These are phyloP conservation scores for Heliothis subflexa DNA, from an alignment of 1,140 invertebrate species.

Conservation along the genomic window DNA sequence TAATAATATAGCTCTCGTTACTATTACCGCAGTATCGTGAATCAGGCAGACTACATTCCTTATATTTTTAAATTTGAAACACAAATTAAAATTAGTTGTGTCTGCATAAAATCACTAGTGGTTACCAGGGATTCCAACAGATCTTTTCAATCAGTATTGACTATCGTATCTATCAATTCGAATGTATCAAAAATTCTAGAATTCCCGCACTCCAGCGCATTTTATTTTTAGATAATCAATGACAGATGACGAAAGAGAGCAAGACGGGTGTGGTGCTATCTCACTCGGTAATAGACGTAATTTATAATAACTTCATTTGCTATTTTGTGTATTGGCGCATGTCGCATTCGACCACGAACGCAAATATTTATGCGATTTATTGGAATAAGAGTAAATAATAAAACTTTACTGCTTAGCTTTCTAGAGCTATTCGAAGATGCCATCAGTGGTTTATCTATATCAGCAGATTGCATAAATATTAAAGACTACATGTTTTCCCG, in stretches of 20 bases:
- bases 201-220: conserved; percentile 51
- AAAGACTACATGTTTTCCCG: too few relatives aligned
- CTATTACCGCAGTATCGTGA: not conserved
- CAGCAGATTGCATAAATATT: too few relatives aligned
- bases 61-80: not conserved
- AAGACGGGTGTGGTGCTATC: not conserved
- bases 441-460: too few relatives aligned
- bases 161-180: conserved; percentile 27
- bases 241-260: conserved; percentile 46
- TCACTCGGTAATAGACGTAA: conserved; percentile 42
- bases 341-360: not conserved
- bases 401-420: too few relatives aligned
- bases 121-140: not conserved
- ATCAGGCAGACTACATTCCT: not conserved
- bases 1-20: too few relatives aligned
- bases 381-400: too few relatives aligned
- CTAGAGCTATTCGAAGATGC: too few relatives aligned
- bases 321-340: conserved; percentile 41
- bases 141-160: conserved; percentile 7
- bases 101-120: conserved; percentile 8
- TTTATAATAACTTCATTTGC: conserved; percentile 45
- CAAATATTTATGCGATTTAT: too few relatives aligned
- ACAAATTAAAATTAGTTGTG: conserved; percentile 14
- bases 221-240: conserved; percentile 59
- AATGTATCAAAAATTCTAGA: conserved; percentile 55